Evolutionary conservation across 1,140 invertebrate genomes (phyloP), one percentile per base, ranked within the genome.

Genomic region (Hirudo medicinalis): DNA sequence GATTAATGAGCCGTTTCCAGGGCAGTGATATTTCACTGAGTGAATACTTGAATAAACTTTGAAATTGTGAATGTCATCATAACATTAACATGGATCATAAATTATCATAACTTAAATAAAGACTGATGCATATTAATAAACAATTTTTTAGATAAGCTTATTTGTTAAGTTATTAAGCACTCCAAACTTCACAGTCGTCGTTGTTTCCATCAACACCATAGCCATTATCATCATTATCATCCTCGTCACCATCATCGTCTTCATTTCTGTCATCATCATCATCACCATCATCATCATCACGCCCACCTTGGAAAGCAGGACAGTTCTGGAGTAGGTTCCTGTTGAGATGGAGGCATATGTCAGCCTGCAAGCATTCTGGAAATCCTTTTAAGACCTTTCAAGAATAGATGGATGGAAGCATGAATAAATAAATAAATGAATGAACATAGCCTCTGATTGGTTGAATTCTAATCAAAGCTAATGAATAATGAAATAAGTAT

Each of bases 281-380:
- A 20, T 15, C 57, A 63, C 19, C 1, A 63, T 63, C 57, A 63
- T 63, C 57, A 63, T 36, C 8, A 68, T 36, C 36, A 29, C 8
- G n/a, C 68, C 54, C 76, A 78, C 91, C 93, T 79, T 91, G 88
- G 82, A 98, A 98, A 36, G 94, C 94, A 69, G 89, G 86, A 84
- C 91, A 97, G 78, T 90, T 94, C 76, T 90, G 92, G 76, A 99
- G 86, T 76, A 99, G 84, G 84, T 95, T 97, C 78, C 80, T 76
- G 68, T 82, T 82, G 19, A 82, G 75, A 77, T 98, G 96, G 49
- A 98, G 87, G 84, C 95, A 98, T 77, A 98, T 98, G 83, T 99
- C 96, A 53, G 94, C 95, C 84, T 98, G 94, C 66, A 98, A 87
- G 83, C 94, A 97, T 83, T 99, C 95, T 8, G 94, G 95, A 83